A percentile compares a stretch with the other conserved stretches of the same genome.
These are phyloP conservation scores for Euplexia lucipara DNA, from an alignment of 2,888 invertebrate species.

Conservation along the genomic window DNA sequence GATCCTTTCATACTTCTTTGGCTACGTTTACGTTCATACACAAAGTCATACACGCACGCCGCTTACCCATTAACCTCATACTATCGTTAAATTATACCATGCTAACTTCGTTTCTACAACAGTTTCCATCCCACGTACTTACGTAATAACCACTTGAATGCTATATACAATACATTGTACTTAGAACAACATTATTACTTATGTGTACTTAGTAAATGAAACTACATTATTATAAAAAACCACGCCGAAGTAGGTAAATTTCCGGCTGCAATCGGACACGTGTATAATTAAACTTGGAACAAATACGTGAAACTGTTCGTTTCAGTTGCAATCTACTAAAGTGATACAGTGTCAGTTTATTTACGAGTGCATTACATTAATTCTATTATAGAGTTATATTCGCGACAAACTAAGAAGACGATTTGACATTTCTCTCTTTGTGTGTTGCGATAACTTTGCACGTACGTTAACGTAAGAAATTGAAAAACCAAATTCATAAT, in stretches of 20 bases:
- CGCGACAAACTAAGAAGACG: no score
- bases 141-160: conserved; percentile 5
- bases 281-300: conserved; percentile 11
- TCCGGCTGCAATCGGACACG: not conserved
- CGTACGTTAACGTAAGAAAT: no score
- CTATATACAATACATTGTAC: not conserved
- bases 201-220: not conserved
- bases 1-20: no score
- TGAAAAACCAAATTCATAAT: no score
- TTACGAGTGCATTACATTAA: not conserved
- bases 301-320: conserved; percentile 21
- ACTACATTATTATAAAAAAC: not conserved
- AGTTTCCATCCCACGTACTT: not conserved
- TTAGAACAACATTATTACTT: not conserved
- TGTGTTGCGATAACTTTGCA: no score
- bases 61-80: no score
- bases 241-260: not conserved
- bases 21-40: no score
- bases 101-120: not conserved
- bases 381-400: conserved; percentile 1
- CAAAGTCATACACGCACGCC: no score
- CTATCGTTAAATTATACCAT: no score
- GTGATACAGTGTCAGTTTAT: conserved; percentile 4
- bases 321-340: conserved; percentile 14
- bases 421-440: no score